Conservation (phyloP, 2,113 vertebrate genomes). For the Pardalotus punctatus region DNA sequence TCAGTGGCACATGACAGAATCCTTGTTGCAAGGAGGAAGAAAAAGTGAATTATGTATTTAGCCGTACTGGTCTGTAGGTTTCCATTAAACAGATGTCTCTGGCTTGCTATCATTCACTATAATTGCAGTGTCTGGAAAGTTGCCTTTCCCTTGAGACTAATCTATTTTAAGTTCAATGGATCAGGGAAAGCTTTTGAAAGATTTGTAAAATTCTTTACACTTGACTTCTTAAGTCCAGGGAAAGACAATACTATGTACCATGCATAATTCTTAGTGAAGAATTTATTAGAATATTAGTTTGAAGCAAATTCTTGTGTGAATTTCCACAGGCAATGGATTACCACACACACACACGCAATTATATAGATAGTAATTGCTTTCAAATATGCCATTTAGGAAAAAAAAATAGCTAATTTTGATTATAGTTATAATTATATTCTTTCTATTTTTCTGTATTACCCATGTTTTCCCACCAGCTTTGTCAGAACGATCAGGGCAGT, state of each 20-base stretch:
- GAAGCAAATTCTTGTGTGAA: background rate
- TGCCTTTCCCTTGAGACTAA: slow-evolving; percentile 72
- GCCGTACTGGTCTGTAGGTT: slow-evolving; percentile 42
- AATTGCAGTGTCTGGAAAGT: slow-evolving; percentile 76
- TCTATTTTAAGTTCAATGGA: slow-evolving; percentile 79
- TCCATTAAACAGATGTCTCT: slow-evolving; percentile 72
- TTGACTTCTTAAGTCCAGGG: slow-evolving; percentile 55
- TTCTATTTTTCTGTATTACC: background rate
- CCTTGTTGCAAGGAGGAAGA: background rate
- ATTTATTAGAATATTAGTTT: slow-evolving; percentile 21
- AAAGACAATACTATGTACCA: slow-evolving; percentile 8
- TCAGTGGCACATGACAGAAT: slow-evolving; percentile 4
- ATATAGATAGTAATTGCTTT: background rate
- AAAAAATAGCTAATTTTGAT: background rate
- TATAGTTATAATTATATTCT: background rate
- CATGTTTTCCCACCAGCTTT: background rate
- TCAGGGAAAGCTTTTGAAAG: slow-evolving; percentile 66
- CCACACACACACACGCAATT: background rate
- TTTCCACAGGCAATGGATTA: background rate
- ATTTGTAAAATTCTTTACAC: slow-evolving; percentile 51
- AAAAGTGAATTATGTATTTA: slow-evolving; percentile 57
- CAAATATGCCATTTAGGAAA: background rate
- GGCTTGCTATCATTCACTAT: slow-evolving; percentile 70
- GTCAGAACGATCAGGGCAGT: background rate
- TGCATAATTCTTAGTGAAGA: background rate